These are phyloP conservation scores for Cephalopterus ornatus DNA, from an alignment of 2,113 vertebrate genomes.

Conservation along the genomic window DNA sequence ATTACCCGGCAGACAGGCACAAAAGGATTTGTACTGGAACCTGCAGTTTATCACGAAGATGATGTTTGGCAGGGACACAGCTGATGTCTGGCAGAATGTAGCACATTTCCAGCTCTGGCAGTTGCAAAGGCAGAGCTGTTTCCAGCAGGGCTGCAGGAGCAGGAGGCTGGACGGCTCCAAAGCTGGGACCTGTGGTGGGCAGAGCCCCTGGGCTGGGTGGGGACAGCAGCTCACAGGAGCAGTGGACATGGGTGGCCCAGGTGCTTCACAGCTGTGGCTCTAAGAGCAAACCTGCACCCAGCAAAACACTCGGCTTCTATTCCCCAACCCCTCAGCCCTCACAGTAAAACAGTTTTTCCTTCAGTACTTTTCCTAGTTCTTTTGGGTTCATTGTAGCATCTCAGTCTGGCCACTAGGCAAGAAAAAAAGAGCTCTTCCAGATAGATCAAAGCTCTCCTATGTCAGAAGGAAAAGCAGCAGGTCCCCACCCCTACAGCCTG, in stretches of 20 bases:
- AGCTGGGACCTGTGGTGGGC: background rate
- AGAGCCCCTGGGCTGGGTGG: background rate
- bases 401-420: background rate
- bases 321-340: background rate
- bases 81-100: background rate
- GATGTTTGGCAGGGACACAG: background rate
- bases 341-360: background rate
- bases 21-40: background rate
- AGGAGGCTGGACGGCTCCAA: background rate
- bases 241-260: background rate
- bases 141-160: background rate
- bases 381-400: background rate
- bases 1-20: background rate
- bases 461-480: background rate
- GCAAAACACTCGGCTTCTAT: accelerated
- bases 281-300: background rate
- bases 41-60: background rate
- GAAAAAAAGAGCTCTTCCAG: background rate
- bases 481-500: background rate
- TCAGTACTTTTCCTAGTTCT: background rate
- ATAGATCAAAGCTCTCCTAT: background rate
- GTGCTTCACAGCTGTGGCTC: background rate
- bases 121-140: background rate
- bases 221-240: background rate
- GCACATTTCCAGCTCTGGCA: background rate